Percentiles rank a stretch among this genome's conserved stretches.
phyloP scores from a whole-genome alignment of 2,888 invertebrate genomes.

The Aquatica leii region DNA sequence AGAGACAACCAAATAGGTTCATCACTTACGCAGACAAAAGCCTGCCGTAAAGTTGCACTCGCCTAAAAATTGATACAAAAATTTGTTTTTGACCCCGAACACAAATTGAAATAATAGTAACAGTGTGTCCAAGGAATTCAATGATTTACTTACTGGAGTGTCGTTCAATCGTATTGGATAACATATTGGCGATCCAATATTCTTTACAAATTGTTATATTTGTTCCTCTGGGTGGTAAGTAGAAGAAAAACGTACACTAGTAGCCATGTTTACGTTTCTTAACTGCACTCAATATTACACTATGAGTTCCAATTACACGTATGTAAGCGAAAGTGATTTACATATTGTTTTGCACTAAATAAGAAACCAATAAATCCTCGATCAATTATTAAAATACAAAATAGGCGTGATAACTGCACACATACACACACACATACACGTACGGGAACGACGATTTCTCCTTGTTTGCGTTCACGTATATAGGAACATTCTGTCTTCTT shows the following conservation, averaged over 20 bases:
- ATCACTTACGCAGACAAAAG: constrained; percentile 67
- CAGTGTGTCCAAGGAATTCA: too few relatives aligned
- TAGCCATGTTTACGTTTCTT: constrained; percentile 58
- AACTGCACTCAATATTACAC: constrained; percentile 23
- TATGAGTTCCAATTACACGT: constrained; percentile 25
- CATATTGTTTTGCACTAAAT: constrained; percentile 6
- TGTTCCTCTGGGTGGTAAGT: constrained; percentile 33
- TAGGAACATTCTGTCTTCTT: constrained; percentile 17
- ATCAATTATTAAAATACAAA: constrained; percentile 15
- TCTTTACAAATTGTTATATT: constrained; percentile 30
- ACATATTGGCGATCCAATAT: constrained; percentile 49
- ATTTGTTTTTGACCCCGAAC: background rate
- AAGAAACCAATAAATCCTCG: background rate
- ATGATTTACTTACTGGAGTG: constrained; percentile 55
- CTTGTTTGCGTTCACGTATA: constrained; percentile 36
- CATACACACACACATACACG: too few relatives aligned
- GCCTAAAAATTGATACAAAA: constrained; percentile 15
- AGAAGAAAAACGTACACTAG: constrained; percentile 47
- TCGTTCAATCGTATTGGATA: constrained; percentile 55
- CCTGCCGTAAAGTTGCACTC: constrained; percentile 42
- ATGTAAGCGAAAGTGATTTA: background rate
- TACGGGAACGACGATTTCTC: constrained; percentile 26
- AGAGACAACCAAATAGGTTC: constrained; percentile 67
- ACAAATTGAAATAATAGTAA: constrained; percentile 2
- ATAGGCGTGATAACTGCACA: constrained; percentile 20